phyloP scores from a whole-genome alignment of 2,113 vertebrate species.

The Larimichthys polyactis region DNA sequence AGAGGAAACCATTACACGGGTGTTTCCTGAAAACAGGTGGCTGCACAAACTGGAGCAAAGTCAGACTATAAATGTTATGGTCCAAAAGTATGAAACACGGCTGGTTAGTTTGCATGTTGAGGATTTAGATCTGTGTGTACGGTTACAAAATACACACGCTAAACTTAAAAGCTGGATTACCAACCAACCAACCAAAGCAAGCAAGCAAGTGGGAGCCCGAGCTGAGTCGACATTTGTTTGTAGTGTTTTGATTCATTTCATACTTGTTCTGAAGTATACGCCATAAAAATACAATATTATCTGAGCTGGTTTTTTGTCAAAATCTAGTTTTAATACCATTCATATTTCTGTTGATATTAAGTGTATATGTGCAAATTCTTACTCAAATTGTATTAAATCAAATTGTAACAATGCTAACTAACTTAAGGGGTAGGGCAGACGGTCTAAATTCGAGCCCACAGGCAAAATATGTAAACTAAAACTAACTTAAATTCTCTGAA shows the following conservation, averaged over 20 bases:
- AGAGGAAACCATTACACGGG: neutral
- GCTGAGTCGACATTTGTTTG: neutral
- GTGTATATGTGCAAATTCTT: neutral
- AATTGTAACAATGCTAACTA: neutral
- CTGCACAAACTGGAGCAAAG: neutral
- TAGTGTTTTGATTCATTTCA: neutral
- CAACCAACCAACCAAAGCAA: neutral
- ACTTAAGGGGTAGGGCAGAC: too few species aligned
- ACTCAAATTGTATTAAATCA: neutral
- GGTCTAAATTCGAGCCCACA: neutral
- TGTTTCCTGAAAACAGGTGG: neutral
- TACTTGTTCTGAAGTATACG: neutral
- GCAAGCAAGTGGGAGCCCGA: too few species aligned
- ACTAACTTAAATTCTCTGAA: too few species aligned
- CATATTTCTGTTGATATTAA: neutral
- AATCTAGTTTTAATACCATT: neutral
- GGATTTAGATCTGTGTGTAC: neutral
- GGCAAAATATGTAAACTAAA: too few species aligned
- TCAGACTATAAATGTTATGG: too few species aligned
- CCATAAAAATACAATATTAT: neutral
- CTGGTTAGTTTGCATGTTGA: neutral
- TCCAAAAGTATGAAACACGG: neutral
- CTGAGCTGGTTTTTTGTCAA: neutral
- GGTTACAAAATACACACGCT: neutral
- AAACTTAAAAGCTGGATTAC: neutral